A percentile compares a stretch with the other conserved stretches of the same genome.
phyloP scores from a whole-genome alignment of 2,888 invertebrate genomes.

The Onthophagus sagittarius region DNA sequence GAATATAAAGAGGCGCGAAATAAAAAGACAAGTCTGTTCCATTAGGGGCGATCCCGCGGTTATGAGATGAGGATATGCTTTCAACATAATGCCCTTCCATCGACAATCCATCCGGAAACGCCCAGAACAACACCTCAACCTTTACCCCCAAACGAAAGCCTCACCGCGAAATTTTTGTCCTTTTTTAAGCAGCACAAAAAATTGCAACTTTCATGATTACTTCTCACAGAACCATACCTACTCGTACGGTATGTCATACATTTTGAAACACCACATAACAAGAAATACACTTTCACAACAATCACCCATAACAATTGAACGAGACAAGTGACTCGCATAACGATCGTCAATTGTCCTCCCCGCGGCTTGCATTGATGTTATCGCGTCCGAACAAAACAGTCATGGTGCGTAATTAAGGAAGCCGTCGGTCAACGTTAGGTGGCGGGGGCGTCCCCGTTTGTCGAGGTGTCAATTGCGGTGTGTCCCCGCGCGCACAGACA shows the following conservation, averaged over 20 bases:
- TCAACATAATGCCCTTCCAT: conserved; percentile 35
- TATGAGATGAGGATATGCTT: conserved; percentile 39
- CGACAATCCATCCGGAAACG: conserved; percentile 21
- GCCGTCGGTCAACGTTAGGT: conserved; percentile 5
- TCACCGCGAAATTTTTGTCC: too few species aligned
- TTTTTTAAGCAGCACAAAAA: too few species aligned
- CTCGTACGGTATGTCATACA: too few species aligned
- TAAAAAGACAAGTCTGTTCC: conserved; percentile 39
- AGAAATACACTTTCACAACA: not conserved
- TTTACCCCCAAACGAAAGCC: not conserved
- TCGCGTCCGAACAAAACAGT: not conserved
- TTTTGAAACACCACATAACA: not conserved
- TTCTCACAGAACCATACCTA: too few species aligned
- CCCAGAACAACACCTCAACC: not conserved
- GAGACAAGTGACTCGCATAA: not conserved
- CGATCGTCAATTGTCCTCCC: not conserved
- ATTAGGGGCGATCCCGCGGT: conserved; percentile 38
- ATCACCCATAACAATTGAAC: not conserved
- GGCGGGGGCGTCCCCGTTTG: not conserved
- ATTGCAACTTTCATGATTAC: too few species aligned
- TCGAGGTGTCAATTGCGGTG: conserved; percentile 17
- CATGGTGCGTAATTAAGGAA: conserved; percentile 2
- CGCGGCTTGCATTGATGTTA: not conserved
- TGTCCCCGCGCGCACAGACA: conserved; percentile 9
- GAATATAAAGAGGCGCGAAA: conserved; percentile 37